Percentiles rank a stretch among this genome's conserved stretches.
Evolutionary conservation across 2,113 vertebrate species (phyloP).

Genomic region (Corythoichthys haematopterus): DNA sequence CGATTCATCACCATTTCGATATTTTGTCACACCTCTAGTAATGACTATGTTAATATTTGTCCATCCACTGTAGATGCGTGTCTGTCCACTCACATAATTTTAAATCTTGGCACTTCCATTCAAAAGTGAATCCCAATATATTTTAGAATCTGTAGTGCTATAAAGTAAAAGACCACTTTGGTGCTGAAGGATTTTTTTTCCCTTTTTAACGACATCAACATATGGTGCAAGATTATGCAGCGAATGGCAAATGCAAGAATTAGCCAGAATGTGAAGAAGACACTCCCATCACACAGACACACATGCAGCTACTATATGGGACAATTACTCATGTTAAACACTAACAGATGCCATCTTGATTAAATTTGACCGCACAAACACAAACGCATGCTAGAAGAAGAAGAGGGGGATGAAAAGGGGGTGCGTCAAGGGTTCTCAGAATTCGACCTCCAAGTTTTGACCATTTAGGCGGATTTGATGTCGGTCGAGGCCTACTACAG

Average conservation of each 20-base stretch:
- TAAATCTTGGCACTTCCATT: background rate
- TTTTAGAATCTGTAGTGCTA: background rate
- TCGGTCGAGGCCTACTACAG: no score
- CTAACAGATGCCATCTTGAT: conserved; percentile 76
- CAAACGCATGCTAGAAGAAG: conserved; percentile 64
- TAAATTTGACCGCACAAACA: conserved; percentile 76
- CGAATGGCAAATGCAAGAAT: conserved; percentile 30
- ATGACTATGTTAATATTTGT: no score
- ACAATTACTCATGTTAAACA: conserved; percentile 77
- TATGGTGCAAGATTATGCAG: conserved; percentile 35
- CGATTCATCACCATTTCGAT: no score
- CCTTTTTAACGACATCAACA: conserved; percentile 18
- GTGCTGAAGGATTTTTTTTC: conserved; percentile 9
- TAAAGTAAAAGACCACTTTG: conserved; percentile 15
- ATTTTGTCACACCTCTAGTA: no score
- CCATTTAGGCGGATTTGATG: background rate
- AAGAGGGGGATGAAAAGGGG: background rate
- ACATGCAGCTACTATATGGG: conserved; percentile 54
- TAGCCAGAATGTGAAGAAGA: conserved; percentile 11
- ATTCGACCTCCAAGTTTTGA: background rate
- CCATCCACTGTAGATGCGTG: no score
- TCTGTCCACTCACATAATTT: no score
- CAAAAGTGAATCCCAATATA: rapidly evolving
- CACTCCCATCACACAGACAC: conserved; percentile 67
- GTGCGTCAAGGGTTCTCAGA: background rate